These are phyloP conservation scores for Erebia epiphron DNA, from an alignment of 2,888 invertebrate species.

Conservation along the genomic window DNA sequence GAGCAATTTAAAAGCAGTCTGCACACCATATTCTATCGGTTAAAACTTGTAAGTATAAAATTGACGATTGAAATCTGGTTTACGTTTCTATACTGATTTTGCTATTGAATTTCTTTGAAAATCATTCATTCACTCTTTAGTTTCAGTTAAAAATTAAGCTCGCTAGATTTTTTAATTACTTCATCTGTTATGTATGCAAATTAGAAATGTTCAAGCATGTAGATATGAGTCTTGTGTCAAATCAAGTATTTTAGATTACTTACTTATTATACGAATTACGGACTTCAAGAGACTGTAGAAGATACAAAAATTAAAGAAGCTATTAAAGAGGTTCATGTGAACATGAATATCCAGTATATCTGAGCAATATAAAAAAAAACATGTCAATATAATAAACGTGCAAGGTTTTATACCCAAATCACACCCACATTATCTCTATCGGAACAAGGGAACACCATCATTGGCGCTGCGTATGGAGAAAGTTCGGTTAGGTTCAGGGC, in stretches of 20 bases:
- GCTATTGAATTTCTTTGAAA: conserved; percentile 7
- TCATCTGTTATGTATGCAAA: too few relatives aligned
- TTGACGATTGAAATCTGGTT: conserved; percentile 28
- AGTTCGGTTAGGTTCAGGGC: conserved; percentile 80
- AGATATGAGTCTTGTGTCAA: too few relatives aligned
- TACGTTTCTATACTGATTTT: conserved; percentile 22
- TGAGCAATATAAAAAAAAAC: neutral
- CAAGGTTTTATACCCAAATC: neutral
- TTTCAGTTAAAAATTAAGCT: neutral
- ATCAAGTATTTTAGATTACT: too few relatives aligned
- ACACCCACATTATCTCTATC: conserved; percentile 15
- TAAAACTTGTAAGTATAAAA: conserved; percentile 31
- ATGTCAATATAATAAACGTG: neutral
- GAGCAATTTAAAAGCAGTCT: conserved; percentile 40
- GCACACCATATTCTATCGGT: conserved; percentile 36
- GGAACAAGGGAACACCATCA: conserved; percentile 19
- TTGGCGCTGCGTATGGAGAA: conserved; percentile 53
- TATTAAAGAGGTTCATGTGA: neutral
- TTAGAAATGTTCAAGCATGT: too few relatives aligned
- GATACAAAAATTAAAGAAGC: neutral
- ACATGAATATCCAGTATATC: neutral
- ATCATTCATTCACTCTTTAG: neutral
- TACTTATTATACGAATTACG: too few relatives aligned
- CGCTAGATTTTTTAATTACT: too few relatives aligned
- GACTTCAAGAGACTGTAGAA: too few relatives aligned